Conservation (phyloP, 2,113 vertebrate genomes). For the Hydropotes inermis region DNA sequence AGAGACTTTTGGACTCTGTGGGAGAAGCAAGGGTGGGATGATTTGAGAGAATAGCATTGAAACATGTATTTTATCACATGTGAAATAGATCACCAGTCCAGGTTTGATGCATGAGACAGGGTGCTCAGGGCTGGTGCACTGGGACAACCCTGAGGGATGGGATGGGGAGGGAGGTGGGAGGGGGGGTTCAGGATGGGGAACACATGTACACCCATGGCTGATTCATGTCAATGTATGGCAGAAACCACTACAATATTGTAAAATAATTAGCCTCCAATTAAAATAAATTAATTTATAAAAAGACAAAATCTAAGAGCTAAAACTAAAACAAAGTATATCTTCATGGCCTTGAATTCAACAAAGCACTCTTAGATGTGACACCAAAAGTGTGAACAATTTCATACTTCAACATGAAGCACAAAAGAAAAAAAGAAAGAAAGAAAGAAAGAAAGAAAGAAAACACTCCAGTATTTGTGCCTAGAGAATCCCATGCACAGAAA, state of each 20-base stretch:
- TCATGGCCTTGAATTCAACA: neutral
- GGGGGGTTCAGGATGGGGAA: neutral
- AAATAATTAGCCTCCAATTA: too few relatives aligned
- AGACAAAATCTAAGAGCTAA: neutral
- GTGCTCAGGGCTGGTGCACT: neutral
- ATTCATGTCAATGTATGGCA: neutral
- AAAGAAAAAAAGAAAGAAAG: too few relatives aligned
- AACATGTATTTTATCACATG: neutral
- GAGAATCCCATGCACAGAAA: neutral
- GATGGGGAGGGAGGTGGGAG: neutral
- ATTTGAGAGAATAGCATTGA: neutral
- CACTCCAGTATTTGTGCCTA: neutral
- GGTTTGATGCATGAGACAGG: neutral
- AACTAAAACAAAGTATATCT: neutral
- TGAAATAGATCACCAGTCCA: neutral
- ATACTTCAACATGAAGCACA: neutral
- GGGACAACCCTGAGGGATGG: neutral
- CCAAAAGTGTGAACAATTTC: neutral
- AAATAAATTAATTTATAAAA: neutral
- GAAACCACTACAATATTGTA: neutral
- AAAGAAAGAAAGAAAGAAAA: neutral
- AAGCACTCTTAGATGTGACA: neutral
- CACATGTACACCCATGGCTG: neutral
- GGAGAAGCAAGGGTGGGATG: neutral
- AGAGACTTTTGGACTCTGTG: neutral